phyloP scores from a whole-genome alignment of 2,888 invertebrate species.

The Drosophila bunnanda region DNA sequence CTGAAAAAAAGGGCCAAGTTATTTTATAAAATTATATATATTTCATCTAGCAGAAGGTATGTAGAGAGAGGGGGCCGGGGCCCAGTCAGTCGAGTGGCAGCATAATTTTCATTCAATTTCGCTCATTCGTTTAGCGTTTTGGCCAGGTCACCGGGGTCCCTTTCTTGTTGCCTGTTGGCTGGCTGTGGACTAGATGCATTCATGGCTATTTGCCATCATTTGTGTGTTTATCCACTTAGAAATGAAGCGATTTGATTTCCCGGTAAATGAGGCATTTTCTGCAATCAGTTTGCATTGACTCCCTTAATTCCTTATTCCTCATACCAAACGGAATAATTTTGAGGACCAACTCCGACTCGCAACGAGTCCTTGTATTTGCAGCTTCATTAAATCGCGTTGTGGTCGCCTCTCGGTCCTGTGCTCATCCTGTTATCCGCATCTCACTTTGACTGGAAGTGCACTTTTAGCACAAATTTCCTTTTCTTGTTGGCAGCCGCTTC shows the following conservation, averaged over 20 bases:
- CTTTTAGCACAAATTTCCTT: conserved; percentile 76
- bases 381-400: conserved; percentile 52
- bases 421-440: conserved; percentile 49
- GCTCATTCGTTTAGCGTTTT: conserved; percentile 65
- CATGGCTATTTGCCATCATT: conserved; percentile 49
- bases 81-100: conserved; percentile 45
- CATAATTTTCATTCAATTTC: conserved; percentile 81
- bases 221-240: conserved; percentile 77
- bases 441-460: conserved; percentile 77
- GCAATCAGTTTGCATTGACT: conserved; percentile 79
- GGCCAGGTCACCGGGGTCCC: conserved; percentile 12
- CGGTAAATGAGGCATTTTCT: conserved; percentile 76
- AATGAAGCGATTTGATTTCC: conserved; percentile 76
- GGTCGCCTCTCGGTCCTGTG: conserved; percentile 30
- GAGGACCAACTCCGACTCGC: neutral
- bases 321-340: conserved; percentile 7
- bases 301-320: conserved; percentile 8
- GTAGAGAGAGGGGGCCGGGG: neutral
- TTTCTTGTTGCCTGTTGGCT: conserved; percentile 4
- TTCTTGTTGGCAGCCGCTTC: conserved; percentile 70
- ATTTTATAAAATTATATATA: conserved; percentile 67
- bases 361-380: conserved; percentile 26
- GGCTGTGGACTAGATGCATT: conserved; percentile 37
- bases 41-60: conserved; percentile 54
- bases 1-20: conserved; percentile 78